phyloP scores from a whole-genome alignment of 2,797 vertebrate species.

The Siniperca scherzeri region DNA sequence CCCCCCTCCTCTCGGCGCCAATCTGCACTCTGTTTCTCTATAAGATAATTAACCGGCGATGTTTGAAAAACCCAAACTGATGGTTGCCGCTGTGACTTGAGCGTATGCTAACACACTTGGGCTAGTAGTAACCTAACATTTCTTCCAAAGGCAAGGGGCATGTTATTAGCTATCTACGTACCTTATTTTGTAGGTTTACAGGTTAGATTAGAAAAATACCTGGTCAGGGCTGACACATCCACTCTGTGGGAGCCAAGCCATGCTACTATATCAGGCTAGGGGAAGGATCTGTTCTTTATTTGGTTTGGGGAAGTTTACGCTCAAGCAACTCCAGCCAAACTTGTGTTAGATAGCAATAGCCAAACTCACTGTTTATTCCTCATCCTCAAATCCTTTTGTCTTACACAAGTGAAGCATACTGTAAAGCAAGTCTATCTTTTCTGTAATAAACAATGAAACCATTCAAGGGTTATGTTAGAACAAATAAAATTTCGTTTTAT shows the following conservation, averaged over 20 bases:
- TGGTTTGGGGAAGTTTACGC: not conserved
- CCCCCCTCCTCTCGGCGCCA: constrained; percentile 6
- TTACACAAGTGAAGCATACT: not conserved
- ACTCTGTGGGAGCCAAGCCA: not conserved
- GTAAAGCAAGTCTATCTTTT: no score
- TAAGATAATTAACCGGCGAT: no score
- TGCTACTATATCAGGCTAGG: not conserved
- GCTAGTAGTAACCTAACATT: not conserved
- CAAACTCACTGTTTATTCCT: not conserved
- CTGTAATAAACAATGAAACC: not conserved
- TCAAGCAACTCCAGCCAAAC: not conserved
- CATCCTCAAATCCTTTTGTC: not conserved
- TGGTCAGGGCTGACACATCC: not conserved
- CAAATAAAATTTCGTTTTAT: no score
- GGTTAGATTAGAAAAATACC: not conserved
- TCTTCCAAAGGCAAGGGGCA: not conserved
- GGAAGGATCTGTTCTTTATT: not conserved
- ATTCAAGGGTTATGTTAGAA: not conserved
- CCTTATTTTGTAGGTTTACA: not conserved
- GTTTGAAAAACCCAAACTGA: no score
- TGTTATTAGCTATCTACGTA: not conserved
- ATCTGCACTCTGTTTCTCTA: constrained; percentile 4
- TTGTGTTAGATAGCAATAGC: not conserved
- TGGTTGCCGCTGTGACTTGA: no score
- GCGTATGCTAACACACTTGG: no score